Base-by-base conservation (phyloP, 2,797 vertebrate genomes). In the Rachycentron canadum region DNA sequence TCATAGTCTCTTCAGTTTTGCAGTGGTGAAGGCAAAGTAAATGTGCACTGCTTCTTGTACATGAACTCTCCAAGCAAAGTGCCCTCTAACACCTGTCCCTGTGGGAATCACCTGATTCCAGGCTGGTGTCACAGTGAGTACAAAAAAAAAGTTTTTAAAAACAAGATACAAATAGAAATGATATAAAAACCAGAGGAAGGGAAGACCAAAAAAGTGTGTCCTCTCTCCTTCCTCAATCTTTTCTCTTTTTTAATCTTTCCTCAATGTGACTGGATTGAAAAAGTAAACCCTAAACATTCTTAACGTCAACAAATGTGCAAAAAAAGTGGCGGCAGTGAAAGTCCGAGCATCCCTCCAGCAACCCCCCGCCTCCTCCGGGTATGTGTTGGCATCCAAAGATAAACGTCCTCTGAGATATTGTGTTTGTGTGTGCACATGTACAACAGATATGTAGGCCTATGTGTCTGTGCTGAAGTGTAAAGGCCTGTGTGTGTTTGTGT, bases 271-370 rank as follows among this genome's bases (percentile, higher is more conserved):
- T 95, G 93, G 95, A 97, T 94, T 96, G 96, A 97, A 97, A 94
- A 95, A 97, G 96, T 95, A 97, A 97, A 98, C 96, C 96, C 96
- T 93, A 92, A 97, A 99, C 98, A 99, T 99, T 99, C 98, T 98
- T 97, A 97, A 98, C 94, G 98, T 99, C 97, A 98, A 98, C 96
- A 97, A 97, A 98, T 99, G 98, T 99, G 98, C 98, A 99, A 99
- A 96, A 97, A 95, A 95, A 95, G 94, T 95, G 95, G 96, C 98
- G 96, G 97, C 97, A 99, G 97, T 95, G 96, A 96, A 95, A 96
- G 97, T 98, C 96, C 94, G 86, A 91, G 90, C 82, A 74, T 89
- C 86, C 88, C 89, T 82, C 80, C 70, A 23, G 77, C 40, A 66
- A 70, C 69, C 68, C 47, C 36, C 70, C 52, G 23, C 69, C 58